Evolutionary conservation across 2,113 vertebrate species (phyloP).

Genomic region (Dipodomys stephensi): DNA sequence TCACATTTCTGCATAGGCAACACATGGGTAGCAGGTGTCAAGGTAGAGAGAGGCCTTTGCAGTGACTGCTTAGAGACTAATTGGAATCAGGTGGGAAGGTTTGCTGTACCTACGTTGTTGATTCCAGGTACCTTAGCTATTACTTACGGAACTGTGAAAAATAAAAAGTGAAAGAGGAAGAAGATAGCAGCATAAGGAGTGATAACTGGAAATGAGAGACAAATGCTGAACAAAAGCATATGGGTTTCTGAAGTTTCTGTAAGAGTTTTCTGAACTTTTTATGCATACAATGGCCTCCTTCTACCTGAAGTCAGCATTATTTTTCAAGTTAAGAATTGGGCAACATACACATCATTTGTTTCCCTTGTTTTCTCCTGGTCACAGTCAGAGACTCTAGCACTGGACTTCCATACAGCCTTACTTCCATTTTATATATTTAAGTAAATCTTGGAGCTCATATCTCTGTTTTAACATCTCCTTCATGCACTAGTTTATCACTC

Average conservation of each 20-base stretch:
- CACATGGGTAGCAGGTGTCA: background rate
- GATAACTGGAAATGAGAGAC: background rate
- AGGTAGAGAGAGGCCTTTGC: background rate
- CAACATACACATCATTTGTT: constrained; percentile 24
- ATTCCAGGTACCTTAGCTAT: background rate
- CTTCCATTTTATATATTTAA: background rate
- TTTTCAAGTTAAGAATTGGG: constrained; percentile 78
- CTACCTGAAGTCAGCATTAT: constrained; percentile 78
- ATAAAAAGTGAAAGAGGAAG: background rate
- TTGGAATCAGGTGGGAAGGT: background rate
- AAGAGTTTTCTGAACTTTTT: constrained; percentile 74
- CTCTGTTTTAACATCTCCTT: background rate
- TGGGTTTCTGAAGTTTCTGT: constrained; percentile 9
- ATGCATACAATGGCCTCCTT: constrained; percentile 33
- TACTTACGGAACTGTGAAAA: background rate
- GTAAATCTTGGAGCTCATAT: constrained; percentile 17
- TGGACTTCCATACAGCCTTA: constrained; percentile 39
- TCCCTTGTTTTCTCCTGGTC: constrained; percentile 42
- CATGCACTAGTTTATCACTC: background rate
- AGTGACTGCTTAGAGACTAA: background rate
- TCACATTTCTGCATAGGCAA: background rate
- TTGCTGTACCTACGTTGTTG: background rate
- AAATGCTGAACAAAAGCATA: background rate
- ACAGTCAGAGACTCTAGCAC: constrained; percentile 49
- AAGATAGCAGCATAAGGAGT: background rate